Conservation (phyloP, 2,888 invertebrate genomes). For the Euzophera pinguis region DNA sequence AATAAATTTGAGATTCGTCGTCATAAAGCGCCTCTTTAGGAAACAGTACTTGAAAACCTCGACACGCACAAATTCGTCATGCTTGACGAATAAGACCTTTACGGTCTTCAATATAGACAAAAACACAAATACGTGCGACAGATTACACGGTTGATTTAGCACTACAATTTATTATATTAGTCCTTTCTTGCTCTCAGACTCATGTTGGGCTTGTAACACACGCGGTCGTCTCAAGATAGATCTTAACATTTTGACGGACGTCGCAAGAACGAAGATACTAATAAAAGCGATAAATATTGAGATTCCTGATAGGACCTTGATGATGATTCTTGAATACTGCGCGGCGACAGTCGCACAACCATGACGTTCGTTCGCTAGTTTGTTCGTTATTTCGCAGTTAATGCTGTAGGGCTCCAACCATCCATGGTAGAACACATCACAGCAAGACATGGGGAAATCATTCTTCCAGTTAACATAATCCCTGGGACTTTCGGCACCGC, state of each 20-base stretch:
- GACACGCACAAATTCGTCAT: constrained; percentile 5
- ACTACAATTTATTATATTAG: constrained; percentile 34
- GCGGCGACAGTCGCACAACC: constrained; percentile 60
- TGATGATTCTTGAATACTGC: constrained; percentile 55
- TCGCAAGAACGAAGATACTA: constrained; percentile 43
- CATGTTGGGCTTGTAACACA: constrained; percentile 39
- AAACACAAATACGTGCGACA: constrained; percentile 2
- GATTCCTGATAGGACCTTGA: constrained; percentile 49
- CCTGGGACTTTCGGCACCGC: constrained; percentile 61
- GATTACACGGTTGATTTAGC: constrained; percentile 11
- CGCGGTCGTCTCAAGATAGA: constrained; percentile 43
- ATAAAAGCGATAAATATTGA: constrained; percentile 53
- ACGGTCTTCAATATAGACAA: constrained; percentile 5
- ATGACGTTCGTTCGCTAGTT: constrained; percentile 63
- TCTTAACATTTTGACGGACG: constrained; percentile 43
- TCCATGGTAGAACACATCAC: constrained; percentile 62
- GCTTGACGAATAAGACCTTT: constrained; percentile 11
- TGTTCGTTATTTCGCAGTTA: constrained; percentile 64
- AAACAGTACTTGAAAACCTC: constrained; percentile 9
- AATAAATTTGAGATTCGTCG: constrained; percentile 8
- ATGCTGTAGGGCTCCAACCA: constrained; percentile 54
- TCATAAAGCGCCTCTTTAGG: constrained; percentile 4
- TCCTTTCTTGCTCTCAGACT: constrained; percentile 65
- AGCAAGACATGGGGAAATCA: constrained; percentile 65
- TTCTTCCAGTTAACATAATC: constrained; percentile 63